phyloP scores from a whole-genome alignment of 2,888 invertebrate genomes.

The Zaprionus obscuricornis region DNA sequence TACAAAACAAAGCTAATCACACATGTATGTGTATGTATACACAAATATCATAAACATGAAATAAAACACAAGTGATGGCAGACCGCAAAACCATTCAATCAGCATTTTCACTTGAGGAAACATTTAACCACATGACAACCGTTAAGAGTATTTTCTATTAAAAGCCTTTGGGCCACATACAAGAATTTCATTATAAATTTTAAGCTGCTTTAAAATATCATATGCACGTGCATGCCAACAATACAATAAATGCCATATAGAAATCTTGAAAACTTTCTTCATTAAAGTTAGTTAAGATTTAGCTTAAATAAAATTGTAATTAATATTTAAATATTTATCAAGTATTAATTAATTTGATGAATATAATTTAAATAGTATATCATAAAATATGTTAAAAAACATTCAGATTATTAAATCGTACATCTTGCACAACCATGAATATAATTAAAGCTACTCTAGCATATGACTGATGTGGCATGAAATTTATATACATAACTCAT shows the following conservation, averaged over 20 bases:
- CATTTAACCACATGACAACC: conserved; percentile 3
- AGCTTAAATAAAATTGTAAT: no score
- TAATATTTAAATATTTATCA: no score
- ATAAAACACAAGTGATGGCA: no score
- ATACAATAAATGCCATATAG: no score
- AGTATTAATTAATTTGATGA: no score
- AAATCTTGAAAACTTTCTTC: no score
- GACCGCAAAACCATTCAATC: not conserved
- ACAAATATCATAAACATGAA: no score
- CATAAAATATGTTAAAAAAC: not conserved
- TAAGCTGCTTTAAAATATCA: conserved; percentile 20
- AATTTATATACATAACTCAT: conserved; percentile 69
- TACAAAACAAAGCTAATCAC: no score
- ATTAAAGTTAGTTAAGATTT: no score
- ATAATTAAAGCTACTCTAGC: conserved; percentile 56
- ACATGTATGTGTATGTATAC: no score
- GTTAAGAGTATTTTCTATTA: conserved; percentile 6
- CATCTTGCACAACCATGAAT: conserved; percentile 5
- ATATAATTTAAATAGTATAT: no score
- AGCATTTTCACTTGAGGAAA: not conserved
- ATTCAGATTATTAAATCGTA: conserved; percentile 23
- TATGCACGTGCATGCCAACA: no score
- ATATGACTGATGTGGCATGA: conserved; percentile 62
- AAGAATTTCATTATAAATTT: not conserved
- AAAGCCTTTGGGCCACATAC: not conserved